Percentiles rank a stretch among this genome's conserved stretches.
These are phyloP conservation scores for Exocentrus adspersus DNA, from an alignment of 2,888 invertebrate genomes.

Conservation along the genomic window DNA sequence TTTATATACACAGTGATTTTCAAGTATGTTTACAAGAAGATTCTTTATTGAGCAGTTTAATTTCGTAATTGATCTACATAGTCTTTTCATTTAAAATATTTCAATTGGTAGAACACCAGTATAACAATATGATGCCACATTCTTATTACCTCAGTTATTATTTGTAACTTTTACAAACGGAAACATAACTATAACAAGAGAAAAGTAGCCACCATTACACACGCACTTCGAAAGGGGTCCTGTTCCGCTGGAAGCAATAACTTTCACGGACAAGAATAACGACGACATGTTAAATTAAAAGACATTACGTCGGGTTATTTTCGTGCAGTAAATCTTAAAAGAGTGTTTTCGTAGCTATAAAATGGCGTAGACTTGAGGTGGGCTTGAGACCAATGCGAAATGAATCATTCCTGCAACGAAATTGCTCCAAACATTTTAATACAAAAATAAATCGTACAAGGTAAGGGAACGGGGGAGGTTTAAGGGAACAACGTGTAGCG, in stretches of 20 bases:
- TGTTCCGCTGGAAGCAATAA: slow-evolving; percentile 33
- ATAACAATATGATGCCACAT: too few species aligned
- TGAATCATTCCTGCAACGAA: slow-evolving; percentile 38
- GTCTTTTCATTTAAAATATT: too few species aligned
- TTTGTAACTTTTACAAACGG: too few species aligned
- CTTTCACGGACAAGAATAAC: slow-evolving; percentile 52
- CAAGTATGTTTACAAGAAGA: not conserved
- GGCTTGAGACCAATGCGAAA: slow-evolving; percentile 32
- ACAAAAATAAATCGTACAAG: slow-evolving; percentile 23
- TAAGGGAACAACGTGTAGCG: slow-evolving; percentile 16
- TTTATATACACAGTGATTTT: not conserved
- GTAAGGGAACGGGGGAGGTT: slow-evolving; percentile 13
- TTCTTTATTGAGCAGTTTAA: not conserved
- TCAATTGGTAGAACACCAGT: too few species aligned
- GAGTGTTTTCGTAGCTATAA: slow-evolving; percentile 58
- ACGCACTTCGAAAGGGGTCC: slow-evolving; percentile 34
- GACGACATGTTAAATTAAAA: slow-evolving; percentile 61
- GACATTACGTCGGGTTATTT: slow-evolving; percentile 59
- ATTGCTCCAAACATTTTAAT: slow-evolving; percentile 27
- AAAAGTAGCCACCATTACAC: not conserved
- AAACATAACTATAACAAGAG: too few species aligned
- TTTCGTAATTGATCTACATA: too few species aligned
- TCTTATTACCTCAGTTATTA: too few species aligned
- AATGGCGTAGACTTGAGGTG: slow-evolving; percentile 43
- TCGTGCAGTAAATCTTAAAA: slow-evolving; percentile 60